Evolutionary conservation across 2,113 vertebrate species (phyloP).

Genomic region (Coregonus clupeaformis): DNA sequence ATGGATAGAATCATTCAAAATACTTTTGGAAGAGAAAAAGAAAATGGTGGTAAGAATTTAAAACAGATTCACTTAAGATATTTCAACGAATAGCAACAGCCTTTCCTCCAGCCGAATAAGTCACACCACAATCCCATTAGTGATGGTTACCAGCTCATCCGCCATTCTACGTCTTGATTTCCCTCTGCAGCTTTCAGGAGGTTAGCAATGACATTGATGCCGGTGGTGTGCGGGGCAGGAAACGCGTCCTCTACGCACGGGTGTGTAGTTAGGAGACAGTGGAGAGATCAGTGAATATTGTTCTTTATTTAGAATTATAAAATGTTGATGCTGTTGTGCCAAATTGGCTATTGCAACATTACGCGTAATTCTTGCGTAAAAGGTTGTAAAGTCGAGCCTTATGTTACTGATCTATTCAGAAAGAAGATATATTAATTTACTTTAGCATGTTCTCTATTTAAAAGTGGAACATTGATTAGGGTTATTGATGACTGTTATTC

Average conservation of each 20-base stretch:
- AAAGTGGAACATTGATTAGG: neutral
- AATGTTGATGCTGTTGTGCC: neutral
- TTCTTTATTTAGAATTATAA: neutral
- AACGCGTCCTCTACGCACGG: neutral
- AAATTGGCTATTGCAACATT: neutral
- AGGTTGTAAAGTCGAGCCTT: neutral
- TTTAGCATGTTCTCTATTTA: neutral
- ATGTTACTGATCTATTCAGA: neutral
- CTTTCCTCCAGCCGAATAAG: slow-evolving; percentile 76
- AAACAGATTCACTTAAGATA: slow-evolving; percentile 65
- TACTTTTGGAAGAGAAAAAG: slow-evolving; percentile 24
- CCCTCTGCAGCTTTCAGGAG: slow-evolving; percentile 39
- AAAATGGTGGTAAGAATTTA: slow-evolving; percentile 50
- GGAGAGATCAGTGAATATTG: neutral
- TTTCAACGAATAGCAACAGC: slow-evolving; percentile 59
- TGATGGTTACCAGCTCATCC: slow-evolving; percentile 64
- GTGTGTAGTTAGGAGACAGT: neutral
- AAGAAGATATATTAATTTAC: neutral
- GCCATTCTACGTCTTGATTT: slow-evolving; percentile 58
- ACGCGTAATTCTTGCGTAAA: neutral
- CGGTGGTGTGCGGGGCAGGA: slow-evolving; percentile 48
- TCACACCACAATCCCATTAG: slow-evolving; percentile 83
- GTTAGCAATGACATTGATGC: slow-evolving; percentile 60
- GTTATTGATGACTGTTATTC: neutral
- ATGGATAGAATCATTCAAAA: slow-evolving; percentile 33